Conservation (phyloP, 2,797 vertebrate species). For the Staurois parvus region DNA sequence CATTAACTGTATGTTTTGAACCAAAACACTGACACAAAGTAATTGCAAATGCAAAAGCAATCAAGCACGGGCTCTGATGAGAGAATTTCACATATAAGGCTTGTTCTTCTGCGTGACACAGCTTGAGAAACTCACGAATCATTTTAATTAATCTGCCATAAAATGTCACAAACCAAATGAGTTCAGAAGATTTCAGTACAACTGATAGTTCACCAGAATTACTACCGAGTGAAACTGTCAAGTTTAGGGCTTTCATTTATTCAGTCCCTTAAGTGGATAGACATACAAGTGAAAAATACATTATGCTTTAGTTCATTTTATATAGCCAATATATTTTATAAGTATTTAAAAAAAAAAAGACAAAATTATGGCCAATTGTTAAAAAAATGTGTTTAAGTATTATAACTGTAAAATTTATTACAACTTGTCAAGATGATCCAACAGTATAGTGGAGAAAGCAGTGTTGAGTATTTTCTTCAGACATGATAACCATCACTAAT, state of each 20-base stretch:
- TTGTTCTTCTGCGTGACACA: slow-evolving; percentile 61
- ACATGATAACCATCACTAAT: too few relatives aligned
- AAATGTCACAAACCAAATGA: slow-evolving; percentile 71
- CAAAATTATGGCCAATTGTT: neutral
- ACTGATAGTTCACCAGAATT: slow-evolving; percentile 69
- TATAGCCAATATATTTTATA: neutral
- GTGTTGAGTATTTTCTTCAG: too few relatives aligned
- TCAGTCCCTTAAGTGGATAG: neutral
- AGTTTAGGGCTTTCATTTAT: slow-evolving; percentile 34
- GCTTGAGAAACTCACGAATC: slow-evolving; percentile 69
- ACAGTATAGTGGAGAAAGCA: too few relatives aligned
- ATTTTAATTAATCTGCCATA: slow-evolving; percentile 76
- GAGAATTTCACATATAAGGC: slow-evolving; percentile 64
- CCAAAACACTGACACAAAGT: slow-evolving; percentile 62
- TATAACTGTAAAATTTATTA: neutral
- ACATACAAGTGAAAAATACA: neutral
- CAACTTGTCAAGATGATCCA: too few relatives aligned
- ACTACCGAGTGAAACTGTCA: slow-evolving; percentile 63
- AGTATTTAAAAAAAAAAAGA: neutral
- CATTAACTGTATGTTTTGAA: slow-evolving; percentile 29
- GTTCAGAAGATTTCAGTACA: slow-evolving; percentile 72
- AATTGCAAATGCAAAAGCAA: slow-evolving; percentile 63
- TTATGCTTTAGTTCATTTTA: neutral
- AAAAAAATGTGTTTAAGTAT: neutral
- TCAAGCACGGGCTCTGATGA: slow-evolving; percentile 62